Evolutionary conservation across 2,113 vertebrate species (phyloP).

Genomic region (Polyodon spathula): DNA sequence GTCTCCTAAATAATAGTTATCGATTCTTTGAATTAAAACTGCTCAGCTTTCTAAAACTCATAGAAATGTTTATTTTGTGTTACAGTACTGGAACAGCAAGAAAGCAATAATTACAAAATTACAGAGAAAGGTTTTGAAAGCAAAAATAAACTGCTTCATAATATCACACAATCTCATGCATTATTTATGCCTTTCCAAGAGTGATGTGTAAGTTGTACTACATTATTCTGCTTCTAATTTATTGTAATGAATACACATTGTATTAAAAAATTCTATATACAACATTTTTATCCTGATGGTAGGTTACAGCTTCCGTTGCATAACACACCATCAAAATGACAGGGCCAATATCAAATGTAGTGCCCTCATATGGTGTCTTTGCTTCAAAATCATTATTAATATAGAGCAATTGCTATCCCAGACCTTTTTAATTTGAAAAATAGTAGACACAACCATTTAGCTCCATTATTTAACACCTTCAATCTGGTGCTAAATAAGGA

Average conservation of each 20-base stretch:
- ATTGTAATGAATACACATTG: not conserved
- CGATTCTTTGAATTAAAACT: not conserved
- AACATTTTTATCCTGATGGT: not conserved
- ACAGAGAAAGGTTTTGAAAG: slow-evolving; percentile 1
- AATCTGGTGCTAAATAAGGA: too few relatives aligned
- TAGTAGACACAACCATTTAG: too few relatives aligned
- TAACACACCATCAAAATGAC: not conserved
- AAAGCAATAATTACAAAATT: slow-evolving; percentile 1
- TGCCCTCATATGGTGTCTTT: not conserved
- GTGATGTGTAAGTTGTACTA: not conserved
- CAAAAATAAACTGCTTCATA: not conserved
- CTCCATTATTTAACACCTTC: too few relatives aligned
- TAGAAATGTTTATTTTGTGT: not conserved
- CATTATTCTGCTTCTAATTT: not conserved
- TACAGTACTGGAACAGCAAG: not conserved
- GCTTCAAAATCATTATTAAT: not conserved
- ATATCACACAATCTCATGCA: not conserved
- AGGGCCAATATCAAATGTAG: too few relatives aligned
- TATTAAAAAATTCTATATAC: not conserved
- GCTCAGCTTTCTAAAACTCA: not conserved
- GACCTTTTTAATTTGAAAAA: too few relatives aligned
- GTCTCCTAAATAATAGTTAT: not conserved
- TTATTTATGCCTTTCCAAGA: not conserved
- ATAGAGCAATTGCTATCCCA: too few relatives aligned
- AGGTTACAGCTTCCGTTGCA: not conserved